Conservation (phyloP, 2,888 invertebrate genomes). For the Apantesis nais region DNA sequence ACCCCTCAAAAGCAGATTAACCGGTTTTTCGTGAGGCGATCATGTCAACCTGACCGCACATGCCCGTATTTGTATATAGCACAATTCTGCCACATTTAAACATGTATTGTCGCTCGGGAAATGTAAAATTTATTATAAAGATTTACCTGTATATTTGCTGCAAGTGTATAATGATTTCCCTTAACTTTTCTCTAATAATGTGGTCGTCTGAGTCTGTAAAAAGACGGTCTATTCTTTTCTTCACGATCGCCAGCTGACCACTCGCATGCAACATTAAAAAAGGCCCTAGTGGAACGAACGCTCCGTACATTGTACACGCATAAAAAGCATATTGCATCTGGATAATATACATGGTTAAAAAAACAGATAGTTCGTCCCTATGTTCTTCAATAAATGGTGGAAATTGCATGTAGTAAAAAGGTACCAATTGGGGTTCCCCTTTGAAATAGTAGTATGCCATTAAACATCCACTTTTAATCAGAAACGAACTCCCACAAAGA, state of each 20-base stretch:
- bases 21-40: no score
- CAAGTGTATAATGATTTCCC: slow-evolving; percentile 45
- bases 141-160: slow-evolving; percentile 53
- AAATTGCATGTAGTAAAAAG: slow-evolving; percentile 48
- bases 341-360: slow-evolving; percentile 22
- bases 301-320: slow-evolving; percentile 46
- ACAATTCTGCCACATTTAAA: no score
- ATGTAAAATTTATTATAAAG: neutral
- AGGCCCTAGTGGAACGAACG: slow-evolving; percentile 61
- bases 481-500: slow-evolving; percentile 23
- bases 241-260: slow-evolving; percentile 61
- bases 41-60: no score
- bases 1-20: no score
- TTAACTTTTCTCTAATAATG: slow-evolving; percentile 44
- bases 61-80: no score
- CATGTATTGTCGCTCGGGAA: neutral
- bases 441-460: slow-evolving; percentile 43
- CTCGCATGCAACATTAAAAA: slow-evolving; percentile 64
- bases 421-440: slow-evolving; percentile 47
- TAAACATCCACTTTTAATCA: slow-evolving; percentile 38
- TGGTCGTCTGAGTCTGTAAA: slow-evolving; percentile 42
- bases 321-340: slow-evolving; percentile 39
- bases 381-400: slow-evolving; percentile 50
- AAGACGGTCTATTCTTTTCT: slow-evolving; percentile 44
- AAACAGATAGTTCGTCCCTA: slow-evolving; percentile 45